Evolutionary conservation across 2,797 vertebrate genomes (phyloP).

Genomic region (Pteronotus mesoamericanus): DNA sequence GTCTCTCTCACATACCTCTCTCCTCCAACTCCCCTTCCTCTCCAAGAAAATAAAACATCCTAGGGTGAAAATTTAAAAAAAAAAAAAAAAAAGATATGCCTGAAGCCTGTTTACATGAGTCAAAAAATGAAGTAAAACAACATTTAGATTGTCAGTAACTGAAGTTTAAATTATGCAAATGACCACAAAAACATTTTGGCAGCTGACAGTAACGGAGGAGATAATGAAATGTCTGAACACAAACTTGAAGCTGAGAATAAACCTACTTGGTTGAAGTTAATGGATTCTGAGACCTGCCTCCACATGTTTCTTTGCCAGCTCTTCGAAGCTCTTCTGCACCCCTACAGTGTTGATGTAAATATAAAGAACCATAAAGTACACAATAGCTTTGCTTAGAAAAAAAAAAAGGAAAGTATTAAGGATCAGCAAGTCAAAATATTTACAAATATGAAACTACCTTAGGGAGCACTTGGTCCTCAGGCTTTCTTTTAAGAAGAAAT

Average conservation of each 20-base stretch:
- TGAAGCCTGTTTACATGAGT: neutral
- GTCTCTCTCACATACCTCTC: neutral
- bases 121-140: neutral
- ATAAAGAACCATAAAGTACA: neutral
- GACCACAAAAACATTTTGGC: neutral
- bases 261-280: neutral
- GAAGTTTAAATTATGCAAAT: conserved; percentile 31
- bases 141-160: neutral
- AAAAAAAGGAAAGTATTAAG: neutral
- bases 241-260: neutral
- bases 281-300: neutral
- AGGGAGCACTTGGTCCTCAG: neutral
- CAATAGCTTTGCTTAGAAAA: neutral
- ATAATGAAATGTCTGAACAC: conserved; percentile 5
- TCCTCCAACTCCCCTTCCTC: neutral
- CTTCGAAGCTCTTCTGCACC: neutral
- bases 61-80: neutral
- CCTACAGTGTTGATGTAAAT: neutral
- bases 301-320: neutral
- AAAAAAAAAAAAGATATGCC: neutral
- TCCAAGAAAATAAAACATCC: neutral
- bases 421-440: neutral
- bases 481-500: neutral
- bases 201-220: neutral
- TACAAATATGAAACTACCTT: neutral